Percentiles rank a stretch among this genome's conserved stretches.
phyloP scores from a whole-genome alignment of 2,113 vertebrate genomes.

The Anoura caudifer region DNA sequence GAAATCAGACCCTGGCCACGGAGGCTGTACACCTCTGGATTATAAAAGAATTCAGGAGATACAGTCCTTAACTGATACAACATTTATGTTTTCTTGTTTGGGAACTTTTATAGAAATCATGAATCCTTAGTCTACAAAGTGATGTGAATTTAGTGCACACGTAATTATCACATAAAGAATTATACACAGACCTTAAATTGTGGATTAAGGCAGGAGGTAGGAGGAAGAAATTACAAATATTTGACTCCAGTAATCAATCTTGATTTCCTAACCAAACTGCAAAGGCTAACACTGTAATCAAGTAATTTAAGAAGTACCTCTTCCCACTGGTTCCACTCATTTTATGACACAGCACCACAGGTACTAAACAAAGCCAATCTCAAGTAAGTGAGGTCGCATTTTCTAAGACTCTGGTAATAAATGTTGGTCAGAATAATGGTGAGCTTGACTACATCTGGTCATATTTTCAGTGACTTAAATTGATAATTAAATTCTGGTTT shows the following conservation, averaged over 20 bases:
- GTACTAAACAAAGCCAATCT: background rate
- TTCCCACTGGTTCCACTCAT: background rate
- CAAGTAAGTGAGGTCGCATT: background rate
- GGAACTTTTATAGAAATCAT: background rate
- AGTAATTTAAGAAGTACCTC: conserved; percentile 45
- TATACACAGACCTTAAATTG: conserved; percentile 40
- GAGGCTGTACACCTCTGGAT: background rate
- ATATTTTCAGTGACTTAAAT: background rate
- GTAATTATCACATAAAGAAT: conserved; percentile 43
- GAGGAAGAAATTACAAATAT: conserved; percentile 15
- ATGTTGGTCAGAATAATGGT: background rate
- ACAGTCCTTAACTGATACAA: background rate
- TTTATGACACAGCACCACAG: background rate
- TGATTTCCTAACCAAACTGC: conserved; percentile 44
- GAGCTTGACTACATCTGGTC: background rate
- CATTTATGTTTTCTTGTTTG: background rate
- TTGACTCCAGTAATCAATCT: conserved; percentile 7
- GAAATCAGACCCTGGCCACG: background rate
- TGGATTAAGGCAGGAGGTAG: conserved; percentile 1
- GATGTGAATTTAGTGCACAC: conserved; percentile 11
- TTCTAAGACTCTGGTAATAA: background rate
- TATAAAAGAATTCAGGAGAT: background rate
- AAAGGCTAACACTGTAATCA: conserved; percentile 48
- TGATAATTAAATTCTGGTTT: conserved; percentile 24
- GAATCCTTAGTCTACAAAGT: background rate